Evolutionary conservation across 2,113 vertebrate species (phyloP).

Genomic region (Petrocephalus microphthalmus): DNA sequence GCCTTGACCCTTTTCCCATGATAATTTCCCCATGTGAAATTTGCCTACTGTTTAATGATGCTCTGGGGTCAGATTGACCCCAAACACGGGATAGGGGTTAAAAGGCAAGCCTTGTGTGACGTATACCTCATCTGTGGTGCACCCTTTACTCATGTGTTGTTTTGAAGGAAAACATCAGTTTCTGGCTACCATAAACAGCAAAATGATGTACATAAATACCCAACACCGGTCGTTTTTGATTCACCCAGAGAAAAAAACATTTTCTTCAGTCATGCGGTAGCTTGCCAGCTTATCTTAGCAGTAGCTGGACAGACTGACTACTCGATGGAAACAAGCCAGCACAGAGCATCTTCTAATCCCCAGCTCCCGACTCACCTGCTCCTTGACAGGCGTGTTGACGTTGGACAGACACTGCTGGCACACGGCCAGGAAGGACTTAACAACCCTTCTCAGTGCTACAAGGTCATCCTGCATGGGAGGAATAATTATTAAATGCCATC

Average conservation of each 20-base stretch:
- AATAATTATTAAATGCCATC: neutral
- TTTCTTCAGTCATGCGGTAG: neutral
- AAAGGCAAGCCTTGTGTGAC: neutral
- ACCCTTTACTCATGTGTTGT: neutral
- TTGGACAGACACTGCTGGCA: slow-evolving; percentile 99
- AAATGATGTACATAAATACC: neutral
- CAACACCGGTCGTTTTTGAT: neutral
- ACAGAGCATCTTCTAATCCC: neutral
- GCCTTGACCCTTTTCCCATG: no score
- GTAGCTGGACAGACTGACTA: neutral
- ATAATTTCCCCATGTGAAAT: no score
- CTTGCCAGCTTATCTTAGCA: neutral
- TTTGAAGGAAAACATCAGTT: neutral
- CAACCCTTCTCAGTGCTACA: slow-evolving; percentile 86
- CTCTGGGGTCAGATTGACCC: no score
- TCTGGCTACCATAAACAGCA: neutral
- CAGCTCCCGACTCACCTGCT: slow-evolving; percentile 73
- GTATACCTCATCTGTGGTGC: neutral
- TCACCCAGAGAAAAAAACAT: neutral
- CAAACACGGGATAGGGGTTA: no score
- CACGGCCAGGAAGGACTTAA: slow-evolving; percentile 94
- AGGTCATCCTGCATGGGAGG: slow-evolving; percentile 78
- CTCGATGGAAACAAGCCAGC: neutral
- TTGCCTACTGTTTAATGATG: no score
- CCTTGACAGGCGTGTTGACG: slow-evolving; percentile 95